Percentiles rank a stretch among this genome's conserved stretches.
Evolutionary conservation across 2,888 invertebrate genomes (phyloP).

Genomic region (Encarsia formosa): DNA sequence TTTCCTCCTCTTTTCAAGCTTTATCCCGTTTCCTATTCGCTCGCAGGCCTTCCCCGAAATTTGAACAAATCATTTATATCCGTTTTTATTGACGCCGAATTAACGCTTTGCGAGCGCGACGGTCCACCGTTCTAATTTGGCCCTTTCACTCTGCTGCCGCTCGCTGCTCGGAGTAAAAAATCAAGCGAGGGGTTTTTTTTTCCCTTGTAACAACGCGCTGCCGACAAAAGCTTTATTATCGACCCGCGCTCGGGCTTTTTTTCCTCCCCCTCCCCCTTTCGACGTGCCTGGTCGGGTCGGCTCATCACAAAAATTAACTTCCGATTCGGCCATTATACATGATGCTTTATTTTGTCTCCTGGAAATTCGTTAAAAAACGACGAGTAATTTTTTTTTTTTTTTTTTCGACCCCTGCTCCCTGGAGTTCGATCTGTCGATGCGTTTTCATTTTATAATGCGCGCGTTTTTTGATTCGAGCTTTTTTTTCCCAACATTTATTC

Average conservation of each 20-base stretch:
- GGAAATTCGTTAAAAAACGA: slow-evolving; percentile 6
- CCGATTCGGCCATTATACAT: slow-evolving; percentile 2
- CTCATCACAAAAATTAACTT: slow-evolving; percentile 25
- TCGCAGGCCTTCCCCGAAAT: slow-evolving; percentile 21
- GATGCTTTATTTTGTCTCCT: background rate
- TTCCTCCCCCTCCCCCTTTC: background rate
- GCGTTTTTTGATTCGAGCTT: slow-evolving; percentile 22
- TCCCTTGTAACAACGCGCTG: slow-evolving; percentile 13
- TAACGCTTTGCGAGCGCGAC: slow-evolving; percentile 14
- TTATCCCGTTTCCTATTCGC: too few relatives aligned
- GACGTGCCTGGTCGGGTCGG: slow-evolving; percentile 1
- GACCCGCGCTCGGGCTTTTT: slow-evolving; percentile 7
- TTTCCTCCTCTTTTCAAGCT: too few relatives aligned
- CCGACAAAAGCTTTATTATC: slow-evolving; percentile 23
- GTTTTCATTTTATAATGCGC: slow-evolving; percentile 23
- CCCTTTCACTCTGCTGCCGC: slow-evolving; percentile 4
- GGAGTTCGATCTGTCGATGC: slow-evolving; percentile 15
- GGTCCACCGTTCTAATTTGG: slow-evolving; percentile 21
- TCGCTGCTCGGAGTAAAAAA: slow-evolving; percentile 9
- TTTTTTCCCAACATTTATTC: slow-evolving; percentile 23
- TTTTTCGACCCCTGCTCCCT: background rate
- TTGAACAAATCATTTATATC: slow-evolving; percentile 25
- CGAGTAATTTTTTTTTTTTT: background rate
- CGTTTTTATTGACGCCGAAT: slow-evolving; percentile 21
- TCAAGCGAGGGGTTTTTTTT: slow-evolving; percentile 4